phyloP scores from a whole-genome alignment of 2,888 invertebrate genomes.

The Quadriops clusia region DNA sequence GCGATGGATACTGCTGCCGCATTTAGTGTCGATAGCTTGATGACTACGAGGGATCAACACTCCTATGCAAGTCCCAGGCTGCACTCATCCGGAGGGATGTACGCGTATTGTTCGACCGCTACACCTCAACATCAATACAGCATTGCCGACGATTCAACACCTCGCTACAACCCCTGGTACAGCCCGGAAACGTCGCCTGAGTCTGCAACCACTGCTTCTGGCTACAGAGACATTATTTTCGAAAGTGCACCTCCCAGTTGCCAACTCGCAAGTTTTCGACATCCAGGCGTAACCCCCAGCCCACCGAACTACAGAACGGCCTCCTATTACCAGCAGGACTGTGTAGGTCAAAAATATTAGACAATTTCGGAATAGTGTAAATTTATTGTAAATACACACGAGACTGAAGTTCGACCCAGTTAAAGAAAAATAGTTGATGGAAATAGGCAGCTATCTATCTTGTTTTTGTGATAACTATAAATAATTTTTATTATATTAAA shows the following conservation, averaged over 20 bases:
- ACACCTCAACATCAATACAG: conserved; percentile 31
- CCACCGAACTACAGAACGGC: conserved; percentile 42
- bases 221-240: conserved; percentile 34
- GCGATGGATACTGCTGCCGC: conserved; percentile 38
- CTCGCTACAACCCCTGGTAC: conserved; percentile 42
- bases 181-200: conserved; percentile 40
- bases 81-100: conserved; percentile 42
- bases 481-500: too few species aligned
- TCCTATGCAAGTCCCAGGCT: conserved; percentile 30
- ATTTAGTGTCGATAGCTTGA: conserved; percentile 51
- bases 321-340: conserved; percentile 49
- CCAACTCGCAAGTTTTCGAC: conserved; percentile 36
- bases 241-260: conserved; percentile 36
- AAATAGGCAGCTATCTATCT: too few species aligned
- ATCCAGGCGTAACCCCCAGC: conserved; percentile 40
- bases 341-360: conserved; percentile 41
- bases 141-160: conserved; percentile 30
- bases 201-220: conserved; percentile 27
- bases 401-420: too few species aligned
- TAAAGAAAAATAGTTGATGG: too few species aligned
- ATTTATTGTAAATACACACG: too few species aligned
- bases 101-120: conserved; percentile 41
- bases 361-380: too few species aligned
- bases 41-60: conserved; percentile 39
- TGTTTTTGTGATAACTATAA: too few species aligned